Base-by-base conservation (phyloP, 2,797 vertebrate genomes). In the Hapalemur alaotrensis region DNA sequence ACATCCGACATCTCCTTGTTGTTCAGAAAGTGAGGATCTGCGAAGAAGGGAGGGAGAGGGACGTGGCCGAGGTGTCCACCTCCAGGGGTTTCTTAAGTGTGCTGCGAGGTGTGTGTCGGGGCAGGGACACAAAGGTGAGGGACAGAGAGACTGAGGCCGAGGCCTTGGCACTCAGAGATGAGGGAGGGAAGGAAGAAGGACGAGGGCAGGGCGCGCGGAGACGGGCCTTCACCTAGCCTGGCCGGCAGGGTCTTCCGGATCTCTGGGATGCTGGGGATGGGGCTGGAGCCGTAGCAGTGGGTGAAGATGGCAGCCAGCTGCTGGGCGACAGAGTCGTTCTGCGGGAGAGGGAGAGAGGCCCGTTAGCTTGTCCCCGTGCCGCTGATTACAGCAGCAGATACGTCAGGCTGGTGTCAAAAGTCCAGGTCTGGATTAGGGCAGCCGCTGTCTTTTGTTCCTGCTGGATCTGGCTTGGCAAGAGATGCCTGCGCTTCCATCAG, bases 1-100 rank as follows among this genome's bases (percentile, higher is more conserved):
- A 99, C 99, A 11, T 99, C 99, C 0, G 99, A 99, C 99, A 99
- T 99, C 96, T 99, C 99, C 91, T 99, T 99, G 96, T 99, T 99
- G 97, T 99, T 99, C 97, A 99, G 98, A 96, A 99, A 99, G 98
- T 99, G 99, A 80, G 99, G 99, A 97, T 99, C 99, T 99, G 98
- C 81, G 76, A 46, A 91, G 15, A 61, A 7, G 35, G 46, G 23
- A 17, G 46, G 7, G 4, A 35, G 5, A 52, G 6, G 48, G 0
- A 7, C 0, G 9, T 59, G 61, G 38, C 61, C 28, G n/a, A 32
- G 11, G 61, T n/a, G 5, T 3, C 3, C 10, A 0, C 61, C 1
- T 8, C 93, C 4, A 30, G 41, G 25, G 22, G 1, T 28, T 57
- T 32, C 50, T 59, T 41, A 22, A 11, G 32, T 1, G 22, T 15